Evolutionary conservation across 2,113 vertebrate species (phyloP).

Genomic region (Lampris incognitus): DNA sequence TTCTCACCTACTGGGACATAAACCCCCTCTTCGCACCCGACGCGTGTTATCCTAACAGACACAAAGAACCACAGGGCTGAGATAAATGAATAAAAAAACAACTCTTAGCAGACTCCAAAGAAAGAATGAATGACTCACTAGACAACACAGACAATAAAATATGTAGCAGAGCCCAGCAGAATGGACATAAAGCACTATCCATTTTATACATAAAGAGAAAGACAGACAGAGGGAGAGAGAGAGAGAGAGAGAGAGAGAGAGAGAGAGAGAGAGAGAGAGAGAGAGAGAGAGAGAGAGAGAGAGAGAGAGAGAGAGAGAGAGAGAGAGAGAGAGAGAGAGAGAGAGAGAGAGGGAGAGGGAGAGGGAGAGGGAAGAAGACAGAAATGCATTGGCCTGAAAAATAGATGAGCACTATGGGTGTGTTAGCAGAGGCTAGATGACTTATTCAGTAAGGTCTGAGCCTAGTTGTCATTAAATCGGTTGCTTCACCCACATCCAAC

Average conservation of each 20-base stretch:
- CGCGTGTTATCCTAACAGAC: constrained; percentile 10
- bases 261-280: constrained; percentile 26
- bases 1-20: constrained; percentile 18
- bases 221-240: not conserved
- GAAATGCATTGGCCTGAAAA: constrained; percentile 74
- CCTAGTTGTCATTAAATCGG: constrained; percentile 74
- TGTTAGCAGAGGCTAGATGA: constrained; percentile 68
- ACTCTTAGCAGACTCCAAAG: constrained; percentile 26
- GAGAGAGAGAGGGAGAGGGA: constrained; percentile 27
- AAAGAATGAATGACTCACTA: constrained; percentile 38
- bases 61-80: constrained; percentile 13
- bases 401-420: constrained; percentile 77
- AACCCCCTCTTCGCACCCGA: not conserved
- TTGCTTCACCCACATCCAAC: constrained; percentile 44
- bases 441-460: constrained; percentile 76
- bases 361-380: constrained; percentile 47
- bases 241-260: constrained; percentile 15
- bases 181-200: constrained; percentile 27
- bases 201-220: constrained; percentile 4
- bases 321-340: constrained; percentile 7
- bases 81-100: constrained; percentile 41
- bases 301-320: not conserved
- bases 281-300: not conserved
- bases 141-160: constrained; percentile 30
- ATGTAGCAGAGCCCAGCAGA: constrained; percentile 31